phyloP scores from a whole-genome alignment of 2,888 invertebrate genomes.

The Clepsis dumicolana region DNA sequence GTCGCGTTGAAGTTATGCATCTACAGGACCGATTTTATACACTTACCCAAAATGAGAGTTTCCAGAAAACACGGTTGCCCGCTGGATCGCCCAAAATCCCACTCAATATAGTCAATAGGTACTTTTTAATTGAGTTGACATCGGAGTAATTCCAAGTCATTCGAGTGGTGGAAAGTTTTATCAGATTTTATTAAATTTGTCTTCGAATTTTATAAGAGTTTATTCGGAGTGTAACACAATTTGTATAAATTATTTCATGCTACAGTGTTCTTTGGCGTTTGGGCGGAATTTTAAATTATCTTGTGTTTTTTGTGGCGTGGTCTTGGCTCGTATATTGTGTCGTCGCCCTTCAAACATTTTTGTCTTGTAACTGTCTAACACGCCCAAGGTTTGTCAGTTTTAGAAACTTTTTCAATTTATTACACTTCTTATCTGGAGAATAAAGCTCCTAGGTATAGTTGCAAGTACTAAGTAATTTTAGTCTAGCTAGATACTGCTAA shows the following conservation, averaged over 20 bases:
- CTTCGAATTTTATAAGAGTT: background rate
- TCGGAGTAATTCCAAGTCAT: background rate
- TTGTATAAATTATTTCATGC: slow-evolving; percentile 22
- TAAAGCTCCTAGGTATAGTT: background rate
- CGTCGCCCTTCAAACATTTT: slow-evolving; percentile 26
- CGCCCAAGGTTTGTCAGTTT: slow-evolving; percentile 14
- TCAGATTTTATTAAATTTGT: slow-evolving; percentile 7
- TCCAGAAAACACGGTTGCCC: background rate
- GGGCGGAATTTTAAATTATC: slow-evolving; percentile 17
- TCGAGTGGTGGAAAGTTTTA: background rate
- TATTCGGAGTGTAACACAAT: slow-evolving; percentile 14
- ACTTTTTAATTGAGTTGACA: slow-evolving; percentile 11
- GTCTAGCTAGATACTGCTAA: background rate
- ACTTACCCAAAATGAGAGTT: background rate
- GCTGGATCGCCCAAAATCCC: background rate
- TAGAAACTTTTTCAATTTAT: slow-evolving; percentile 7
- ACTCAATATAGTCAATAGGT: background rate
- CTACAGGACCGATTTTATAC: background rate
- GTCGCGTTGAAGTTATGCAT: background rate
- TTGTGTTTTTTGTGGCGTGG: slow-evolving; percentile 12
- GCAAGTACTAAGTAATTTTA: background rate
- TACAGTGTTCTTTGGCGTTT: slow-evolving; percentile 6
- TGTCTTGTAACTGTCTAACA: slow-evolving; percentile 11
- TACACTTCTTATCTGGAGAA: background rate
- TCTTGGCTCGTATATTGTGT: slow-evolving; percentile 20